Evolutionary conservation across 2,888 invertebrate genomes (phyloP).

Genomic region (Catocala nupta): DNA sequence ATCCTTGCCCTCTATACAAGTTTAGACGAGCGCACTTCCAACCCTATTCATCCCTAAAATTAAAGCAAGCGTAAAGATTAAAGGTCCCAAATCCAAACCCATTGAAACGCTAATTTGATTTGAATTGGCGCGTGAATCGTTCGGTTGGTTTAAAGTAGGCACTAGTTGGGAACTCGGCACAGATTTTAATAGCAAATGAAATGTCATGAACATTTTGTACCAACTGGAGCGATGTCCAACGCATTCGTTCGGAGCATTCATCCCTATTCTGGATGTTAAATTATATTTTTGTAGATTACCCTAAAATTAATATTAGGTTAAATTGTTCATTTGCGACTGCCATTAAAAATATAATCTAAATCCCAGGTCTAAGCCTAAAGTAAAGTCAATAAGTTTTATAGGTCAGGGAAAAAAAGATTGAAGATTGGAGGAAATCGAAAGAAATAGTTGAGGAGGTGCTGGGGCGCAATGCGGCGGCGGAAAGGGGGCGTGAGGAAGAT

Average conservation of each 20-base stretch:
- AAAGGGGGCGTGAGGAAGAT: too few species aligned
- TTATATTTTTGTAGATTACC: background rate
- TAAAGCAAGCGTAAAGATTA: constrained; percentile 10
- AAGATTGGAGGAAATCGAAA: too few species aligned
- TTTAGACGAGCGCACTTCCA: background rate
- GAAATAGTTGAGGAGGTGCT: too few species aligned
- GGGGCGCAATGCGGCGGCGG: too few species aligned
- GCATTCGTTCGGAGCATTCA: constrained; percentile 34
- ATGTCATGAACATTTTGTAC: constrained; percentile 43
- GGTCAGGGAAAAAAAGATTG: too few species aligned
- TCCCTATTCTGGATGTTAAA: constrained; percentile 28
- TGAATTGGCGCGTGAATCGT: constrained; percentile 27
- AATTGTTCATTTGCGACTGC: too few species aligned
- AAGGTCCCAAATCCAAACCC: constrained; percentile 8
- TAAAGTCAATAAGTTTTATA: too few species aligned
- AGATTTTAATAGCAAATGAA: constrained; percentile 40
- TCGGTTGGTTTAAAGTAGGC: constrained; percentile 18
- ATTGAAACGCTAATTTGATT: constrained; percentile 38
- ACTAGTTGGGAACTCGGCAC: constrained; percentile 22
- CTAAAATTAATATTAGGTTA: too few species aligned
- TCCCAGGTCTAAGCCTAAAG: too few species aligned
- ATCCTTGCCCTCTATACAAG: too few species aligned
- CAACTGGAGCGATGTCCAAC: constrained; percentile 23
- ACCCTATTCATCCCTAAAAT: constrained; percentile 5
- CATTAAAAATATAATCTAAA: too few species aligned